These are phyloP conservation scores for Eudyptes chrysolophus DNA, from an alignment of 2,113 vertebrate genomes.

Conservation along the genomic window DNA sequence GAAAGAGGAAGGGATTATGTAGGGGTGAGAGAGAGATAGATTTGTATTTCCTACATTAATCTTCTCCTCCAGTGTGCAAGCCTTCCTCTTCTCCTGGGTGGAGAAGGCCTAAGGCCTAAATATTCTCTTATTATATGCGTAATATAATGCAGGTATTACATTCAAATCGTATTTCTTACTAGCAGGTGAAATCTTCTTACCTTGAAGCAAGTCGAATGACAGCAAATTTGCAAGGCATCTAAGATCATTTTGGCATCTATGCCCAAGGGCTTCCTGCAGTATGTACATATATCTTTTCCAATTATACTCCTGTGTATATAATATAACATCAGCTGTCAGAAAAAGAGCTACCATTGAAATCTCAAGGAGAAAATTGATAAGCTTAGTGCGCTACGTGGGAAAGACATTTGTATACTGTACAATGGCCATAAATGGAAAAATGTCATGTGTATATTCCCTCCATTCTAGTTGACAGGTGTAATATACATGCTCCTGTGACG, in stretches of 20 bases:
- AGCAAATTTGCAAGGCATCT: constrained; percentile 90
- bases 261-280: constrained; percentile 87
- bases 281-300: constrained; percentile 90
- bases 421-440: background rate
- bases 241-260: constrained; percentile 91
- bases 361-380: constrained; percentile 7
- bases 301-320: constrained; percentile 78
- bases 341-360: constrained; percentile 29
- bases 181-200: constrained; percentile 71
- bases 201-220: constrained; percentile 94
- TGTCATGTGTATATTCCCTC: background rate
- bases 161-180: background rate
- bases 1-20: background rate
- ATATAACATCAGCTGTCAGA: constrained; percentile 57
- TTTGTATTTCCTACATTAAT: background rate
- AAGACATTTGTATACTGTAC: background rate
- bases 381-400: background rate
- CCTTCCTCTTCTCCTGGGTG: background rate
- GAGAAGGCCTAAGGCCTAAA: background rate
- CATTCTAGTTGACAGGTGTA: background rate
- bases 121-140: background rate
- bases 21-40: background rate
- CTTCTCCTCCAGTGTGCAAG: background rate
- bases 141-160: background rate
- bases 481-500: background rate